A percentile compares a stretch with the other conserved stretches of the same genome.
phyloP scores from a whole-genome alignment of 2,113 vertebrate genomes.

The Pantherophis guttatus region DNA sequence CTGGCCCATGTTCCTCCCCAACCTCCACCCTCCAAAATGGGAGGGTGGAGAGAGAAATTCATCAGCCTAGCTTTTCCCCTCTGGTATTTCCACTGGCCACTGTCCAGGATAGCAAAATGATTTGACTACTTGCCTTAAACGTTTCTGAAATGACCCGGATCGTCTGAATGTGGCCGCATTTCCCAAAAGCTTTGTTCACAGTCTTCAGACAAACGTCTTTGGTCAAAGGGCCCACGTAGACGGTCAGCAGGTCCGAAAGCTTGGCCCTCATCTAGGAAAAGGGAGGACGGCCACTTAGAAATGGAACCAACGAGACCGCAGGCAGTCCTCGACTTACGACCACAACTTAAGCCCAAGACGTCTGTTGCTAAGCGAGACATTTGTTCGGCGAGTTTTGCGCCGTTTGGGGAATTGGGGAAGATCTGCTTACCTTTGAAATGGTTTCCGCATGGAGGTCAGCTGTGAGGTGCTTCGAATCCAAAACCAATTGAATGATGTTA shows the following conservation, averaged over 20 bases:
- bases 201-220: slow-evolving; percentile 62
- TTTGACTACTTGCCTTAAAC: slow-evolving; percentile 64
- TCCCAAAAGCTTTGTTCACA: slow-evolving; percentile 74
- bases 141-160: slow-evolving; percentile 71
- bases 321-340: background rate
- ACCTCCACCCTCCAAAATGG: background rate
- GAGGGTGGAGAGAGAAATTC: background rate
- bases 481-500: slow-evolving; percentile 76
- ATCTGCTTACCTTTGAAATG: slow-evolving; percentile 44
- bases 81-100: background rate
- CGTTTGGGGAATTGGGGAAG: background rate
- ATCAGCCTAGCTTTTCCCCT: too few species aligned
- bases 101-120: background rate
- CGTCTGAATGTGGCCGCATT: slow-evolving; percentile 74
- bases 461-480: slow-evolving; percentile 49
- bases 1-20: too few species aligned
- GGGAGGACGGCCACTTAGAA: slow-evolving; percentile 44
- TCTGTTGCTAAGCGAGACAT: background rate
- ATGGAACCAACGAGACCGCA: background rate
- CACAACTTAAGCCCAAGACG: background rate
- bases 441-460: slow-evolving; percentile 42
- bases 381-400: background rate
- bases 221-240: slow-evolving; percentile 82
- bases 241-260: slow-evolving; percentile 77
- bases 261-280: slow-evolving; percentile 68